Evolutionary conservation across 2,113 vertebrate genomes (phyloP), one percentile per base, ranked within the genome.

Genomic region (Datnioides undecimradiatus): DNA sequence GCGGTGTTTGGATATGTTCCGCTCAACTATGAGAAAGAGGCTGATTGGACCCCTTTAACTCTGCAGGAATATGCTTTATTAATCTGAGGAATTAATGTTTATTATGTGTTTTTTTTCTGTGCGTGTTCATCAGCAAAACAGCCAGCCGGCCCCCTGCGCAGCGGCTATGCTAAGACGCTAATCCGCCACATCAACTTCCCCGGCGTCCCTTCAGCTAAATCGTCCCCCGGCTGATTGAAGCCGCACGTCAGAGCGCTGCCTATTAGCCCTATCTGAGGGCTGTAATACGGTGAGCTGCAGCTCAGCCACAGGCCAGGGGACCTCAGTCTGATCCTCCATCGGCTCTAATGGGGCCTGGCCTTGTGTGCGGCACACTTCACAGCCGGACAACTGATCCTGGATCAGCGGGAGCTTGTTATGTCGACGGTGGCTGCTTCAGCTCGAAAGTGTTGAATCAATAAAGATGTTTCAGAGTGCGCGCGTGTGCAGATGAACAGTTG

Each of bases 331-430:
- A 81, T 70, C 77, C 17, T 75, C 74, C 75, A 84, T 88, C 84
- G 82, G 45, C 57, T 64, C 73, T 91, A 93, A 93, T 91, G 79
- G 77, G 76, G 59, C 68, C 48, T 0, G 85, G 84, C 73, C 80
- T 79, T 57, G 79, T 49, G 79, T 77, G 62, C 48, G 66, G 83
- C 90, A 93, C 87, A 89, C 75, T 75, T 87, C 23, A 46, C 52
- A 57, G 62, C 76, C 67, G 25, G 51, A 33, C 25, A 34, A 43
- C 82, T 82, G 72, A 87, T 80, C 74, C 54, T 38, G 52, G 86
- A 87, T 84, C 87, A 80, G 79, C n/a, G 45, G 81, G 87, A 71
- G 80, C 45, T 83, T 59, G 58, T 82, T 86, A 79, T 46, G 33
- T 19, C 48, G 38, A 40, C 40, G 40, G 14, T 9, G 33, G 8